These are phyloP conservation scores for Penaeus indicus DNA, from an alignment of 1,140 invertebrate genomes.

Conservation along the genomic window DNA sequence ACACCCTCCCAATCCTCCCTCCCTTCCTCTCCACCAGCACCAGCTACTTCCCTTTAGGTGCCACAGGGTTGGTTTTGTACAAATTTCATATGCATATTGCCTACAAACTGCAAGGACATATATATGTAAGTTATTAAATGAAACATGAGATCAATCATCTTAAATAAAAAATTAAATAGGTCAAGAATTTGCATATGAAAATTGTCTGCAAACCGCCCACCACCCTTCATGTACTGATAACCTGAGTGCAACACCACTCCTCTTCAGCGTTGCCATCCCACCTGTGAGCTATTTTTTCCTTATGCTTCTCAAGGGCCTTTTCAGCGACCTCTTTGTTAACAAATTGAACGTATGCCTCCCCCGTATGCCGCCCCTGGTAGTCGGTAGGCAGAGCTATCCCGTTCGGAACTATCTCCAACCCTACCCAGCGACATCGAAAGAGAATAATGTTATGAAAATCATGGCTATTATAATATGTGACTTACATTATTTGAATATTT, in stretches of 20 bases:
- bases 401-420: slow-evolving; percentile 95
- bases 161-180: background rate
- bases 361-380: slow-evolving; percentile 93
- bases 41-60: slow-evolving; percentile 53
- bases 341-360: slow-evolving; percentile 98
- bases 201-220: slow-evolving; percentile 40
- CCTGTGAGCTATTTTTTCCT: slow-evolving; percentile 99
- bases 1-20: slow-evolving; percentile 61
- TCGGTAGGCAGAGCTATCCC: slow-evolving; percentile 95
- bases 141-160: no score
- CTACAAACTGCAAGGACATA: no score
- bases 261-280: slow-evolving; percentile 77
- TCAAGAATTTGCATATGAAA: slow-evolving; percentile 17
- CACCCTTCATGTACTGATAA: slow-evolving; percentile 57
- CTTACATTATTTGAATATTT: slow-evolving; percentile 9
- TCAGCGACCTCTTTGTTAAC: slow-evolving; percentile 93
- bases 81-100: slow-evolving; percentile 34
- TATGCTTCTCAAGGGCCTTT: slow-evolving; percentile 96
- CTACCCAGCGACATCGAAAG: slow-evolving; percentile 73
- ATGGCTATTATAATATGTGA: background rate
- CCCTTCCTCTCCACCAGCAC: slow-evolving; percentile 58
- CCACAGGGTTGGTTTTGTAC: slow-evolving; percentile 33
- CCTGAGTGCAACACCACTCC: slow-evolving; percentile 57
- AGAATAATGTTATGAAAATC: slow-evolving; percentile 68
- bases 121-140: no score